Evolutionary conservation across 1,140 invertebrate species (phyloP).

Genomic region (Trinorchestia longiramus): DNA sequence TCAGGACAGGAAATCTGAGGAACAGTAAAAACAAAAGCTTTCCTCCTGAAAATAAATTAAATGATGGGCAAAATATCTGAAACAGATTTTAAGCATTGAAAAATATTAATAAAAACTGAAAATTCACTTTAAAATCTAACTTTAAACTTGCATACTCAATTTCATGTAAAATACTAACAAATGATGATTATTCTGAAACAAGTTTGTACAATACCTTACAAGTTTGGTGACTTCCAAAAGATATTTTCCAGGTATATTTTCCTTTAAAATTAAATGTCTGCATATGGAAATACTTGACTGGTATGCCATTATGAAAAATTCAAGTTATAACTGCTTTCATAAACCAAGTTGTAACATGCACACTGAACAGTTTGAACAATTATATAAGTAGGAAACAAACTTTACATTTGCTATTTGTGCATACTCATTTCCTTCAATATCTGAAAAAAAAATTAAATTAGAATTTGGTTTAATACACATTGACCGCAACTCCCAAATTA

Average conservation of each 20-base stretch:
- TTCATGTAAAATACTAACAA: background rate
- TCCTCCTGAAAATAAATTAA: too few species aligned
- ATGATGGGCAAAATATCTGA: background rate
- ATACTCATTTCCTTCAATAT: background rate
- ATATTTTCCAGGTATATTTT: background rate
- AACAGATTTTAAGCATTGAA: background rate
- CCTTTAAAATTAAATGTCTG: background rate
- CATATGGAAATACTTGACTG: background rate
- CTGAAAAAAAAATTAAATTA: background rate
- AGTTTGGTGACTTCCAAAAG: background rate
- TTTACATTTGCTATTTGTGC: background rate
- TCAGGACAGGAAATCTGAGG: too few species aligned
- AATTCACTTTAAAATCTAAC: background rate
- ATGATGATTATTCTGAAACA: too few species aligned
- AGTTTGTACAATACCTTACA: background rate
- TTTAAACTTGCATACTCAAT: background rate
- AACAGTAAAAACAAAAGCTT: too few species aligned
- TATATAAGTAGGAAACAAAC: background rate
- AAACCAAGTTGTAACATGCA: background rate
- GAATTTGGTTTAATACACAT: too few species aligned
- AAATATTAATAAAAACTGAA: background rate
- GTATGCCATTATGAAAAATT: background rate
- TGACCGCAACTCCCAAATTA: too few species aligned
- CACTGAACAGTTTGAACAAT: background rate
- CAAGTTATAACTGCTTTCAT: background rate